Base-by-base conservation (phyloP, 2,797 vertebrate species). In the Pseudochirops corinnae region DNA sequence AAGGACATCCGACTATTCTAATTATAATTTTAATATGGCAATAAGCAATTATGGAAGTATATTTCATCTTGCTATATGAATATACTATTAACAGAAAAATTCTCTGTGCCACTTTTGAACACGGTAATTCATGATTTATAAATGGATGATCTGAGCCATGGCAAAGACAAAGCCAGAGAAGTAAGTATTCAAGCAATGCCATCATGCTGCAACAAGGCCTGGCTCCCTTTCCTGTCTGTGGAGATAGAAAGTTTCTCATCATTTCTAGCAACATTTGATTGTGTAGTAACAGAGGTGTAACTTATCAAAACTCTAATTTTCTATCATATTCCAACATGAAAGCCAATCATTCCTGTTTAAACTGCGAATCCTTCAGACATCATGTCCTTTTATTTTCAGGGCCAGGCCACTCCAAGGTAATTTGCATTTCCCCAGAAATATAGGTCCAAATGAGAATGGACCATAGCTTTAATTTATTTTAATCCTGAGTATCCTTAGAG, bases 21-120 rank as follows among this genome's bases (percentile, higher is more conserved):
- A 92, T 56, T 90, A 53, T 82, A 31, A 74, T 62, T 46, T 90
- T 90, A 74, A 91, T n/a, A 39, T 52, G 7, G 62, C 39, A 95
- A 29, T 87, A 87, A 87, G 39, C 74, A 87, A 87, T 87, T 87
- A 87, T 87, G 74, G 24, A 87, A 87, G 39, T 26, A 50, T 87
- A 87, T 90, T 93, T 92, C 55, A 57, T 50, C 62, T 46, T 93
- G 60, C 12, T 74, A 91, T 95, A 39, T 50, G 46, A 18, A 0
- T 57, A 31, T 33, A 46, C 46, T 91, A 82, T 62, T 28, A 94
- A 55, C 55, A 90, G 52, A 1, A 96, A 55, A 94, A 91, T 87
- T 67, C 14, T 95, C 53, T 87, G 56, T 24, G 12, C 3, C 90
- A 46, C 16, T 91, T 53, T 13, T 46, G 67, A 97, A 91, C 94